Evolutionary conservation across 2,113 vertebrate species (phyloP), one percentile per base, ranked within the genome.

Genomic region (Theropithecus gelada): DNA sequence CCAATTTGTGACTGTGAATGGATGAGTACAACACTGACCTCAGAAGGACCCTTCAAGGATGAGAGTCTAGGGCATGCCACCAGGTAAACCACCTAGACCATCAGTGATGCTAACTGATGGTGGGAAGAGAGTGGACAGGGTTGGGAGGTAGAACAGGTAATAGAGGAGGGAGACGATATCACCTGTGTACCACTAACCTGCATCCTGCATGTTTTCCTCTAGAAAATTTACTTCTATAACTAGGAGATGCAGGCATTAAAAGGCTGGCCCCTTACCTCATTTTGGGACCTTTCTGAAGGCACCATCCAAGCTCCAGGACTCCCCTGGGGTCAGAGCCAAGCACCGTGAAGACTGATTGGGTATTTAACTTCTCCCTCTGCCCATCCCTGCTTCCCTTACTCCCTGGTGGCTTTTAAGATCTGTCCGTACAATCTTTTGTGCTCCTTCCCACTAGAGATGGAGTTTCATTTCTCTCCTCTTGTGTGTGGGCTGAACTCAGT

Each of bases 51-150:
- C 75, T 90, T 38, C 3, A 38, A 27, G 79, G 30, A 35, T 43
- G 17, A 79, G 30, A 59, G 40, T 66, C 43, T 43, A 6, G 43
- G 50, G 35, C 5, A 30, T 1, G 22, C 5, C 9, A 57, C 30
- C 38, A 94, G n/a, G 20, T 50, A 81, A 52, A 84, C n/a, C 1
- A 48, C 27, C 17, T 61, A 88, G 38, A 50, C 4, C 10, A 64
- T 57, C 7, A 23, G 23, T 20, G 61, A 43, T 27, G 3, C 38
- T 25, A 45, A 12, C 38, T 38, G 14, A 30, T 12, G 38, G 0
- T 73, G 5, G 9, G 27, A 8, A 3, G 30, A 8, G 7, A 50
- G 8, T 0, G 2, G 18, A 17, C 23, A 4, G 3, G 7, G 4
- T 11, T n/a, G 16, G 50, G 72, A 8, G 6, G 45, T 40, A 38